Base-by-base conservation (phyloP, 2,797 vertebrate genomes). In the Neosilurus mollespiculum region DNA sequence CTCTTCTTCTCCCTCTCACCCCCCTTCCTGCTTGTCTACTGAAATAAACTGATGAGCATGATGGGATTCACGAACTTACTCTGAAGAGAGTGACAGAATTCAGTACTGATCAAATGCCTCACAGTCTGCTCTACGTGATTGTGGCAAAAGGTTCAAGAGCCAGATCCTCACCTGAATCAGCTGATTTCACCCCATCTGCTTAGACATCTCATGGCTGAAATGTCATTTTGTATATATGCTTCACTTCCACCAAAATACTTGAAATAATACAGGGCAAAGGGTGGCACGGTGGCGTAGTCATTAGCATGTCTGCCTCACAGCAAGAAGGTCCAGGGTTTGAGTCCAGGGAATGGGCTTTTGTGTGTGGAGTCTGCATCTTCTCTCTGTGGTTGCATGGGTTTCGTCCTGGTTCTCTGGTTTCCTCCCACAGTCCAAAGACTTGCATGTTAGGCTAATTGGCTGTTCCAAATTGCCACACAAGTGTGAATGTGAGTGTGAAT, bases 131-230 rank as follows among this genome's bases (percentile, higher is more conserved):
- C 56, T 61, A 43, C 49, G 59, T 49, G 12, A 78, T 62, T 78
- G 62, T 78, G 59, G 75, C 75, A 78, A 59, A 78, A 78, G 59
- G 75, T 78, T 62, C 49, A 49, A 62, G 37, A 62, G 58, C 14
- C 58, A 62, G 58, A 43, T 37, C 61, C 43, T 61, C 58, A 49
- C 58, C 58, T 78, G 75, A 78, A 62, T 78, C 58, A 78, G 59
- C 37, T 62, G 58, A 78, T 78, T 78, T 34, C 34, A 62, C 6
- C 58, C 76, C 76, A 49, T 78, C 59, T 78, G 76, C 26, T 64
- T 49, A 64, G 37, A 49, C 76, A 64, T 9, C 37, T 43, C 14
- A 49, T 9, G 2, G 22, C 34, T 78, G 37, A 78, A 78, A 78
- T 16, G 37, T 12, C 76, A 78, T 22, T 51, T 49, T 64, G 34